These are phyloP conservation scores for Grantiella picta DNA, from an alignment of 2,113 vertebrate genomes.

Conservation along the genomic window DNA sequence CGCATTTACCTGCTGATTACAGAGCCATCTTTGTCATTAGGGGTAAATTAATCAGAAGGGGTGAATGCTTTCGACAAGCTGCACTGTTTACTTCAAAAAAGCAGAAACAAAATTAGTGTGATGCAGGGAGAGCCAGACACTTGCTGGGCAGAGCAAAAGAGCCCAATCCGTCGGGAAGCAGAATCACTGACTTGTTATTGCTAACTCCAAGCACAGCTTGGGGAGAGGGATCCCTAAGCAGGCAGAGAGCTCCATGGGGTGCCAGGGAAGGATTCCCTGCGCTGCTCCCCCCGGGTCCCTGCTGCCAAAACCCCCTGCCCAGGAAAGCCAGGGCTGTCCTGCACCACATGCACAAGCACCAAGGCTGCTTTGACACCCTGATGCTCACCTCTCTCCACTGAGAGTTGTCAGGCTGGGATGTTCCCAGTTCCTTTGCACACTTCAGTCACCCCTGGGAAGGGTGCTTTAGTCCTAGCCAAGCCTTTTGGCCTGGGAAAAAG, in stretches of 20 bases:
- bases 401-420: background rate
- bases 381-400: background rate
- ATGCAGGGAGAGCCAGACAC: background rate
- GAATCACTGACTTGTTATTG: background rate
- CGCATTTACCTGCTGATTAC: constrained; percentile 17
- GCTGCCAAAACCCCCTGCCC: background rate
- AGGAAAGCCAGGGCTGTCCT: background rate
- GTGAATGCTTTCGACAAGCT: constrained; percentile 11
- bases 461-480: background rate
- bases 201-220: background rate
- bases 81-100: background rate
- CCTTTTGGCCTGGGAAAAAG: background rate
- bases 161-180: background rate
- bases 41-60: constrained; percentile 58
- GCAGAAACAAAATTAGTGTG: constrained; percentile 11
- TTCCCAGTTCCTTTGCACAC: rapidly evolving
- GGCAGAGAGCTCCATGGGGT: background rate
- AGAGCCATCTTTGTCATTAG: constrained; percentile 58
- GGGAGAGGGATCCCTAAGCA: background rate
- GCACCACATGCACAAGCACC: rapidly evolving
- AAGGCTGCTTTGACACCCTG: background rate
- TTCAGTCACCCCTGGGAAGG: background rate
- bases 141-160: background rate
- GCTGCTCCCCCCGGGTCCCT: background rate
- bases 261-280: background rate